Evolutionary conservation across 2,888 invertebrate species (phyloP).

Genomic region (Lasioglossum lativentre): DNA sequence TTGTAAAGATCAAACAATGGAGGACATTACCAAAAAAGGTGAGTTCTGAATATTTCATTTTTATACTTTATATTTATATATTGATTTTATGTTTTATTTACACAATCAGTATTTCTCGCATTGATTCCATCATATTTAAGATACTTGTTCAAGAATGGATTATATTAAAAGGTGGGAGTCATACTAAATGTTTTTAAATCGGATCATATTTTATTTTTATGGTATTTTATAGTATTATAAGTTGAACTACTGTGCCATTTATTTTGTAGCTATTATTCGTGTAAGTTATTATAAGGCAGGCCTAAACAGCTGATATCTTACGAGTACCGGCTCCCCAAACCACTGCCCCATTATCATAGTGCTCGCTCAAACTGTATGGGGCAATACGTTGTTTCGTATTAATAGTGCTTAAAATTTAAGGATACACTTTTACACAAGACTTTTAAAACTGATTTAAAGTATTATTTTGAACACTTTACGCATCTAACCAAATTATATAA

Average conservation of each 20-base stretch:
- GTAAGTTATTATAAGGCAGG: not conserved
- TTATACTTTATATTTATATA: too few species aligned
- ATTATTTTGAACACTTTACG: not conserved
- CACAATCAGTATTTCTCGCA: not conserved
- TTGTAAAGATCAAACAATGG: slow-evolving; percentile 96
- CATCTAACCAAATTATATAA: too few species aligned
- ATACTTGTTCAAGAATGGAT: not conserved
- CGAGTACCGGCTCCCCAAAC: not conserved
- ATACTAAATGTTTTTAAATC: not conserved
- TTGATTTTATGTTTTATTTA: not conserved
- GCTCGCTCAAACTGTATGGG: not conserved
- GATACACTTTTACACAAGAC: not conserved
- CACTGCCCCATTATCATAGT: not conserved
- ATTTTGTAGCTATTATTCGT: not conserved
- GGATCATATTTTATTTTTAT: not conserved
- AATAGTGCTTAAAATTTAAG: not conserved
- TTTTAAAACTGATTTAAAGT: not conserved
- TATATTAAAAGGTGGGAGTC: not conserved
- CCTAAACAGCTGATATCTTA: not conserved
- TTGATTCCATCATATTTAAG: not conserved
- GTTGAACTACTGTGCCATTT: not conserved
- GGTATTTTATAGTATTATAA: not conserved
- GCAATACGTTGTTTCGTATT: not conserved
- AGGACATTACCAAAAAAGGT: slow-evolving; percentile 91
- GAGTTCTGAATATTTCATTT: slow-evolving; percentile 43